A percentile compares a stretch with the other conserved stretches of the same genome.
phyloP scores from a whole-genome alignment of 2,113 vertebrate species.

The Rhabdomys dilectus region DNA sequence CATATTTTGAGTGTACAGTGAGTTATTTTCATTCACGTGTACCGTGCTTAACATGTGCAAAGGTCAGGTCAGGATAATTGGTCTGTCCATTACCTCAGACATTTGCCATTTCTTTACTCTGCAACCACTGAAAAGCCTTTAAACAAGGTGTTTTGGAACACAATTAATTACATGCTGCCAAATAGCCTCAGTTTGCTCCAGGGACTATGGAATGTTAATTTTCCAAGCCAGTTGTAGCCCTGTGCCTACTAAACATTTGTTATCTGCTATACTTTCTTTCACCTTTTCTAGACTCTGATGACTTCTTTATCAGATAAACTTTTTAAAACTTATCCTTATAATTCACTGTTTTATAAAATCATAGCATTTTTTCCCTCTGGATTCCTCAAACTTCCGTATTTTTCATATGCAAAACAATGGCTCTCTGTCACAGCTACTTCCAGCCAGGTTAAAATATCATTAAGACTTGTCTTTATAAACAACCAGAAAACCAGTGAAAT shows the following conservation, averaged over 20 bases:
- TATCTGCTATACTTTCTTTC: background rate
- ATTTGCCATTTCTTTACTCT: background rate
- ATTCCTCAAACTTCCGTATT: background rate
- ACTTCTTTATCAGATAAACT: background rate
- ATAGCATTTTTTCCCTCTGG: background rate
- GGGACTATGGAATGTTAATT: background rate
- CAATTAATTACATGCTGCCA: background rate
- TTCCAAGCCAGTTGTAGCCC: background rate
- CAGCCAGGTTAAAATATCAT: background rate
- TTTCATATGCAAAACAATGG: conserved; percentile 2
- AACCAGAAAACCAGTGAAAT: background rate
- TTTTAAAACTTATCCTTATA: background rate
- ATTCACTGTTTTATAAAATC: background rate
- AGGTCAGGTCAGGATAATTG: background rate
- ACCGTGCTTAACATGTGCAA: background rate
- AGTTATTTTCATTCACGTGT: background rate
- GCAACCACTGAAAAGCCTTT: background rate
- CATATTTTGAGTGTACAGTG: background rate
- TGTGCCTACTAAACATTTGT: background rate
- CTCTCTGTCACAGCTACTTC: background rate
- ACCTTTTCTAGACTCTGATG: background rate
- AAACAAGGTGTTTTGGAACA: background rate
- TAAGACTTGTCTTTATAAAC: conserved; percentile 14
- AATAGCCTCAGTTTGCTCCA: background rate
- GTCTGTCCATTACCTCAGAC: background rate